Conservation (phyloP, 2,888 invertebrate genomes). For the Cephonodes hylas region DNA sequence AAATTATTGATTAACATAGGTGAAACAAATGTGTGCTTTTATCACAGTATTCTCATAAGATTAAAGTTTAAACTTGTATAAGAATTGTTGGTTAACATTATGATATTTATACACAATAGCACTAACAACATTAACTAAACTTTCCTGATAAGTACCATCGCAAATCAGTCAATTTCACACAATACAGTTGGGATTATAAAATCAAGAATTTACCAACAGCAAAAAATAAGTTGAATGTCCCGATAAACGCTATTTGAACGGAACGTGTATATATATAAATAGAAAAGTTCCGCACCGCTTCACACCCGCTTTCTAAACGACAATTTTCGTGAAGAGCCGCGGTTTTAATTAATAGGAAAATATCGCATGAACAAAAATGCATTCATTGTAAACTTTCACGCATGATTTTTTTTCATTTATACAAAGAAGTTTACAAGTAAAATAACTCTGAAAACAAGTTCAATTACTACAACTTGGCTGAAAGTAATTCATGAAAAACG, state of each 20-base stretch:
- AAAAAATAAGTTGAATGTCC: background rate
- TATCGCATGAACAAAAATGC: background rate
- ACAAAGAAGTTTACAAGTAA: background rate
- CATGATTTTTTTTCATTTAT: background rate
- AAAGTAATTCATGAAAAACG: background rate
- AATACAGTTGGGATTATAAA: background rate
- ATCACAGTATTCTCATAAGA: no score
- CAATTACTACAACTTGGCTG: background rate
- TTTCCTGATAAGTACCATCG: background rate
- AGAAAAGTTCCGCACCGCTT: conserved; percentile 12
- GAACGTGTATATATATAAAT: background rate
- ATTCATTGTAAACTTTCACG: background rate
- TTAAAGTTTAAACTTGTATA: no score
- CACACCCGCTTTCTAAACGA: conserved; percentile 12
- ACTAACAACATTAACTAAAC: background rate
- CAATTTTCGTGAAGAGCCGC: conserved; percentile 5
- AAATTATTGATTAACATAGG: no score
- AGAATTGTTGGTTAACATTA: no score
- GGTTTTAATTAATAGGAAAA: conserved; percentile 1
- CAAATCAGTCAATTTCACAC: background rate
- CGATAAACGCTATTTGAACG: background rate
- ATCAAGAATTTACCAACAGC: background rate
- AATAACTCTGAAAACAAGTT: background rate
- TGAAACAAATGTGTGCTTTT: no score
- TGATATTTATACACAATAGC: no score